Evolutionary conservation across 2,797 vertebrate species (phyloP).

Genomic region (Echiichthys vipera): DNA sequence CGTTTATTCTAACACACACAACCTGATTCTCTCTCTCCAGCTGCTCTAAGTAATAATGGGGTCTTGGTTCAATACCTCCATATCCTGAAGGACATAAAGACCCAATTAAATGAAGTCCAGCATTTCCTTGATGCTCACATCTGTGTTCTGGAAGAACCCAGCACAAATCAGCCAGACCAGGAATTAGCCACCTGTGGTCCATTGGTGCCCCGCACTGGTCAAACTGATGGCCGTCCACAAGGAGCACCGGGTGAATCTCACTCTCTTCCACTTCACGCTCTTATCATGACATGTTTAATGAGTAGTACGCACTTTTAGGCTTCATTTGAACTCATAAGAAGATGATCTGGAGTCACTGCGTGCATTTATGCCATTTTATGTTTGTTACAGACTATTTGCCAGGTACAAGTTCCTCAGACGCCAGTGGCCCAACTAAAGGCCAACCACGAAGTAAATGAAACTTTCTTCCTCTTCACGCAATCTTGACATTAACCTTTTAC

Average conservation of each 20-base stretch:
- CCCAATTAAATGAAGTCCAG: neutral
- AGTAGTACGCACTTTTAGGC: neutral
- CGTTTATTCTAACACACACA: neutral
- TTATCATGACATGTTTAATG: neutral
- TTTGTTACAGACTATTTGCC: neutral
- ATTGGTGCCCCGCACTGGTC: fast-evolving
- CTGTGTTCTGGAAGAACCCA: slow-evolving; percentile 15
- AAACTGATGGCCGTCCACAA: fast-evolving
- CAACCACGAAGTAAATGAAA: neutral
- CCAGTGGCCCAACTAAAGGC: fast-evolving
- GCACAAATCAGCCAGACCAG: neutral
- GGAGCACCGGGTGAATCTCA: neutral
- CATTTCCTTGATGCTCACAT: slow-evolving; percentile 41
- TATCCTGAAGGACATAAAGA: slow-evolving; percentile 42
- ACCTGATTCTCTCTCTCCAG: slow-evolving; percentile 30
- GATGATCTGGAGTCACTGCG: neutral
- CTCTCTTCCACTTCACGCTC: neutral
- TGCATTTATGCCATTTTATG: neutral
- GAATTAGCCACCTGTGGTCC: fast-evolving
- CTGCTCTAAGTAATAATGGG: neutral
- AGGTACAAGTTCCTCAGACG: neutral
- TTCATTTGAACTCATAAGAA: no score
- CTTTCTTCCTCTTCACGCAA: neutral
- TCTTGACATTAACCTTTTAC: neutral
- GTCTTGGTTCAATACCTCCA: slow-evolving; percentile 33